A percentile compares a stretch with the other conserved stretches of the same genome.
These are phyloP conservation scores for Physeter macrocephalus DNA, from an alignment of 2,113 vertebrate species.

Conservation along the genomic window DNA sequence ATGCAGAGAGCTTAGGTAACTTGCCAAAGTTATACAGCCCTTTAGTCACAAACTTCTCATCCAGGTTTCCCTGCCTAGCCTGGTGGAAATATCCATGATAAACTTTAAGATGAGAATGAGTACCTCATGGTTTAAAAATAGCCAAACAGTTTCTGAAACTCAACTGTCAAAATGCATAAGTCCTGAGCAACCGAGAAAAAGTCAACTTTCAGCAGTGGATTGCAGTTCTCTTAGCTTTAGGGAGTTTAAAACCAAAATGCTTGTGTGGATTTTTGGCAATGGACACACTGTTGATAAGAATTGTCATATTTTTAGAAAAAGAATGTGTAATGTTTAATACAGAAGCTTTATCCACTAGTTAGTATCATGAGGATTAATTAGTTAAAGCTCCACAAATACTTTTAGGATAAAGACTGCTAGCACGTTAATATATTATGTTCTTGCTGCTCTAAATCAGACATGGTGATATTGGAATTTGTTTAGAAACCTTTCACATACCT, in stretches of 20 bases:
- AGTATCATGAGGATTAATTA: conserved; percentile 49
- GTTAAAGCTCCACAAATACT: background rate
- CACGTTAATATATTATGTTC: background rate
- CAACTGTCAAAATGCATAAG: background rate
- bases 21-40: background rate
- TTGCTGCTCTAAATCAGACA: background rate
- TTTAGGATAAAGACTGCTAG: background rate
- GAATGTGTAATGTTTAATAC: background rate
- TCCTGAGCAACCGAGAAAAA: background rate
- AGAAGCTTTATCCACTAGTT: background rate
- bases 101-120: background rate
- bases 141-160: background rate
- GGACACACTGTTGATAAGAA: background rate
- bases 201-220: background rate
- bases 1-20: background rate
- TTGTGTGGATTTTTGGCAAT: background rate
- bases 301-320: background rate
- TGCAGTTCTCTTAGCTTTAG: background rate
- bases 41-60: background rate
- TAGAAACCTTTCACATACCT: background rate
- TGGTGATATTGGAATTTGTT: background rate
- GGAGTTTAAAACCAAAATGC: background rate
- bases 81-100: background rate
- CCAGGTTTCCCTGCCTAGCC: background rate
- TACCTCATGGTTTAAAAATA: background rate